Evolutionary conservation across 2,797 vertebrate species (phyloP).

Genomic region (Rousettus madagascariensis): DNA sequence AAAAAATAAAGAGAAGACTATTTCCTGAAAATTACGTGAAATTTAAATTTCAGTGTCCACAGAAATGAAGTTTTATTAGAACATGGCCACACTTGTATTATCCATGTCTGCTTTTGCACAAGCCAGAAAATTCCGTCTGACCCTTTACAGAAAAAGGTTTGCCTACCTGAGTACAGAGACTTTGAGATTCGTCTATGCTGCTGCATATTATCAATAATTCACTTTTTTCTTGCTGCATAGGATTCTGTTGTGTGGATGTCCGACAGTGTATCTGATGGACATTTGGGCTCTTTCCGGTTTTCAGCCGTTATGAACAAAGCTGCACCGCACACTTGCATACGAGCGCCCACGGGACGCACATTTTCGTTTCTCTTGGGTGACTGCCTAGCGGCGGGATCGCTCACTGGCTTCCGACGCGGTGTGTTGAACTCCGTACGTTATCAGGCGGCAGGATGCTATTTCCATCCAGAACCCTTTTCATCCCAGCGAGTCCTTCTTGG

Average conservation of each 20-base stretch:
- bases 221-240: background rate
- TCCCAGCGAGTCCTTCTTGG: background rate
- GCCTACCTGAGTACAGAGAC: background rate
- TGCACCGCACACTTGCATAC: background rate
- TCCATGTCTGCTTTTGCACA: background rate
- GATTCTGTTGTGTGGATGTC: background rate
- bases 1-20: background rate
- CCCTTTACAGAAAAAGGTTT: background rate
- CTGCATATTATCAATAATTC: background rate
- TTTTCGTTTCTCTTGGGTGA: background rate
- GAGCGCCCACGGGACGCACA: background rate
- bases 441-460: background rate
- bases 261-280: background rate
- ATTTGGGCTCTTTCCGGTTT: background rate
- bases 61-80: background rate
- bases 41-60: background rate
- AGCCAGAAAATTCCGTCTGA: background rate
- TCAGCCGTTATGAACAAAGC: background rate
- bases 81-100: too few species aligned
- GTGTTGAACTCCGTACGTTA: fast-evolving
- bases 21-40: background rate
- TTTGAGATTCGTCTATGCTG: fast-evolving
- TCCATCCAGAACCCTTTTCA: background rate
- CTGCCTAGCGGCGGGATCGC: background rate
- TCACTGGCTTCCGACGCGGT: fast-evolving